Evolutionary conservation across 2,113 vertebrate species (phyloP), one percentile per base, ranked within the genome.

Genomic region (Cyphomyrus plagiostoma): DNA sequence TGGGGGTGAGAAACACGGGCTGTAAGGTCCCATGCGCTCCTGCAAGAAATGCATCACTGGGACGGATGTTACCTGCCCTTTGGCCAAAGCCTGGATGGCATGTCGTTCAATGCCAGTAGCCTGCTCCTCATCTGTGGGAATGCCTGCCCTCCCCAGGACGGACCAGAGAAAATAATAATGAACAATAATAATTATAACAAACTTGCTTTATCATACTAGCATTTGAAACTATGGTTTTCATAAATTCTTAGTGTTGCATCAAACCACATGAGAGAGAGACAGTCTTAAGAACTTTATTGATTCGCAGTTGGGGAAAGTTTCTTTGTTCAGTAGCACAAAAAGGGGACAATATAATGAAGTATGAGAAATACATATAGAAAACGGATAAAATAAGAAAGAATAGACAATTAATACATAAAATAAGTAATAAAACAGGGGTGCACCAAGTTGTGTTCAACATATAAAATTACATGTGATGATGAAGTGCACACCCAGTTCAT

Each of bases 81-180:
- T 92, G 82, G 96, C 96, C 3, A 95, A n/a, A 4, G 93, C 94
- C 91, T 94, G 91, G 84, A 96, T n/a, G 35, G 93, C 86, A 21
- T 93, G 94, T 15, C 94, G 89, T 91, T 97, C 96, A 90, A 97
- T 89, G 4, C 96, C 96, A 21, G 96, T 96, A 1, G 95, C 95
- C 91, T 97, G 96, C n/a, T 97, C 95, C 0, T 97, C 96, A 94
- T 97, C 95, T 35, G 95, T 96, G 42, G 96, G 96, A 83, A 97
- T 91, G 77, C 95, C 96, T 97, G 92, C 23, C 88, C 58, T 90
- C 53, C 35, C 80, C 30, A 21, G 21, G 19, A 45, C 9, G 3
- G 17, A 30, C 58, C 58, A 26, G 58, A 26, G 62, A 30, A 30
- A 70, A 70, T 70, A 1, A 70, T 10, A 77, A 15, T 39, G 19